Evolutionary conservation across 2,113 vertebrate genomes (phyloP).

Genomic region (Microtus ochrogaster): DNA sequence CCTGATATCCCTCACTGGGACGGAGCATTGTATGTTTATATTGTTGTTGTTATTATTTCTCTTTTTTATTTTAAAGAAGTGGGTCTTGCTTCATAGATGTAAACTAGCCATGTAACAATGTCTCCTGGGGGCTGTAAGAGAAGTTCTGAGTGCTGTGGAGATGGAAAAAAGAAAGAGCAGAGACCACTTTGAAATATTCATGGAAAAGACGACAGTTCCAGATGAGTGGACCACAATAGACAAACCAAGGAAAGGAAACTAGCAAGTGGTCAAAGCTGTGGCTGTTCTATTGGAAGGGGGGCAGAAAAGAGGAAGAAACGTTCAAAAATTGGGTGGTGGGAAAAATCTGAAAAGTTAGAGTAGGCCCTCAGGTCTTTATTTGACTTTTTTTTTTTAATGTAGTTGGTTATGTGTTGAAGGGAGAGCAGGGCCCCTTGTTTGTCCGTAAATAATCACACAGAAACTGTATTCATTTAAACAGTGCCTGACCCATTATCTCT

Average conservation of each 20-base stretch:
- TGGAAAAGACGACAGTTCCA: background rate
- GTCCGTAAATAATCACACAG: too few species aligned
- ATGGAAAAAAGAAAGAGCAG: background rate
- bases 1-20: background rate
- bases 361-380: background rate
- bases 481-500: too few species aligned
- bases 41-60: background rate
- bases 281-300: background rate
- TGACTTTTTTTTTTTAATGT: background rate
- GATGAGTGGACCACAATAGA: background rate
- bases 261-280: too few species aligned
- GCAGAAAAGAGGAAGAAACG: background rate
- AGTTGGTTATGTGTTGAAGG: background rate
- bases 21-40: background rate
- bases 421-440: too few species aligned
- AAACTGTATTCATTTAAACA: too few species aligned
- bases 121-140: background rate
- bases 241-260: background rate
- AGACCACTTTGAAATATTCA: background rate
- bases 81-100: constrained; percentile 40
- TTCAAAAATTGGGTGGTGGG: background rate
- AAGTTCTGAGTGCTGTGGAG: background rate
- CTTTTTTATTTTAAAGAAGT: background rate
- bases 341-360: background rate
- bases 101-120: background rate